Evolutionary conservation across 2,797 vertebrate genomes (phyloP), one percentile per base, ranked within the genome.

Genomic region (Rhodeus uyekii): DNA sequence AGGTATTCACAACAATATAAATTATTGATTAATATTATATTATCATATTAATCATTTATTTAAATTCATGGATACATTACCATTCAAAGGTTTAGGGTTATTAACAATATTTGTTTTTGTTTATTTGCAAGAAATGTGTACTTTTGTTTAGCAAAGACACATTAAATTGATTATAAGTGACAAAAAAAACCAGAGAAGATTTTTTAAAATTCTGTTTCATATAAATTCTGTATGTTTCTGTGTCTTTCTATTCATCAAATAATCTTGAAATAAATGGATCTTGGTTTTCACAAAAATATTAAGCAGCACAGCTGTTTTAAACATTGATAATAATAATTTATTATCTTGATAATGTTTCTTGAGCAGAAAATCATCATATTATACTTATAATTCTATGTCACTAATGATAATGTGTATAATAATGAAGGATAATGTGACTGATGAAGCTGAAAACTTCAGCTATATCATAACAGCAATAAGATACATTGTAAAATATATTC

Each of bases 1-100:
- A 92, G 88, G 90, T 39, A 82, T 72, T 42, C 8, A 3, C 29
- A 18, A 13, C n/a, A 48, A 1, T 27, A 27, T 18, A 22, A 13
- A 78, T 86, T 67, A n/a, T n/a, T n/a, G n/a, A n/a, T n/a, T n/a
- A n/a, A n/a, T n/a, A n/a, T n/a, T n/a, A n/a, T n/a, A n/a, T n/a
- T n/a, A 27, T n/a, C 50, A 18, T 50, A 64, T 24, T 14, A 18
- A 5, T 18, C 4, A 8, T 42, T 16, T 39, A 39, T 67, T 67
- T 39, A 38, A 38, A 65, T 38, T 6, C 10, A 38, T 38, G 10
- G 4, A 32, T 18, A 32, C 14, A 32, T 61, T 61, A 32, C 16
- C 16, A 61, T 32, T 61, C 18, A 61, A 61, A 61, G 1, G 29
- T 61, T 61, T 61, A 3, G 3, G 14, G 58, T 60, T 13, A 8